Evolutionary conservation across 1,140 invertebrate genomes (phyloP), one percentile per base, ranked within the genome.

Genomic region (Calycopis cecrops): DNA sequence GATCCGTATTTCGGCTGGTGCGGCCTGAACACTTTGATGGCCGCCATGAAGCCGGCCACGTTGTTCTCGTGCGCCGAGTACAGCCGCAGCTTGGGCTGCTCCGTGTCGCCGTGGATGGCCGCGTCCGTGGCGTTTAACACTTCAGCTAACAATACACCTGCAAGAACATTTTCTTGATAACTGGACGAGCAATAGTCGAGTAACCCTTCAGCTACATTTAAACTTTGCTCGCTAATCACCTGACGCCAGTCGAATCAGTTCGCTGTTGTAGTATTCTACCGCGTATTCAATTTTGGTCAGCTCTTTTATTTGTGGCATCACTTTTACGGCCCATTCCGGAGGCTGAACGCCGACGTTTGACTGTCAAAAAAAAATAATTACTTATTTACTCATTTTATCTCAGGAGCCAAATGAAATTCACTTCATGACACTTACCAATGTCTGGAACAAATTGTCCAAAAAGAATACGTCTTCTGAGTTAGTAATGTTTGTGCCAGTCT

Each of bases 41-140:
- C 89, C 9, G 88, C 80, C 59, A 95, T 84, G 9, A 94, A 61
- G 12, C 90, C 89, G 0, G 91, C 89, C 4, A 95, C 81, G 28
- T 92, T 94, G 47, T 91, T 91, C 71, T 95, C 94, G 72, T 95
- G 93, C 9, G 88, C 91, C 4, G 91, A 91, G 66, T 91, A 92
- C 21, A 92, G 58, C 37, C 85, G 87, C 40, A 92, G 63, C 60
- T 91, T 92, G 0, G 81, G 71, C 28, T 72, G 67, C 0, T 78
- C 69, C 4, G 59, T 51, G 18, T 72, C 65, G 4, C 75, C 73
- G 8, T 79, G 76, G 35, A 88, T 74, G 18, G 81, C 77, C 2
- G 74, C 62, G 34, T 63, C 66, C 9, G 76, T 87, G 63, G 89
- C 87, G 14, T 89, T 84, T 6, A 91, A 61, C 47, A 92, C 89